Conservation (phyloP, 2,888 invertebrate species). For the Nomada fabriciana region DNA sequence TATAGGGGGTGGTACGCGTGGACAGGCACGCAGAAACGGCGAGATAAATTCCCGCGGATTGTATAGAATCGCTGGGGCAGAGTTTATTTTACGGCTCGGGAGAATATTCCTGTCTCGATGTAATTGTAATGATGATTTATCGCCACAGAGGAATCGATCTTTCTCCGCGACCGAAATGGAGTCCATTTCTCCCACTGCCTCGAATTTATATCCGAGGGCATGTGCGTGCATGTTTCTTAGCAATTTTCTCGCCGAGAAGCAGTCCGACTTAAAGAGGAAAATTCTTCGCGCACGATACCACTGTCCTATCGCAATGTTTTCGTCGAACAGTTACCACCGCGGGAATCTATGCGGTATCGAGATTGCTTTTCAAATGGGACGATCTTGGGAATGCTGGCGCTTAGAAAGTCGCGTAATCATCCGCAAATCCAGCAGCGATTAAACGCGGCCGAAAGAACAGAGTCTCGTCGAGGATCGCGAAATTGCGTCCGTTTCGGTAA, state of each 20-base stretch:
- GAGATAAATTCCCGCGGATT: conserved; percentile 52
- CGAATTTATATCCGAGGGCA: not conserved
- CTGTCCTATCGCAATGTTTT: not conserved
- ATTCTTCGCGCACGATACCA: not conserved
- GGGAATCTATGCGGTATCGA: not conserved
- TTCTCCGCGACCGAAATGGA: conserved; percentile 15
- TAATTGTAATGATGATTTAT: conserved; percentile 50
- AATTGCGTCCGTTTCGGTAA: conserved; percentile 64
- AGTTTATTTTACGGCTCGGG: conserved; percentile 55
- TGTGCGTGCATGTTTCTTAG: not conserved
- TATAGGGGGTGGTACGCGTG: not conserved
- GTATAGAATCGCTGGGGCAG: conserved; percentile 27
- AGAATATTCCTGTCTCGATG: conserved; percentile 41
- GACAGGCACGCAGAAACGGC: conserved; percentile 8
- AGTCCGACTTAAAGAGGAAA: not conserved
- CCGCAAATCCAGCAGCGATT: conserved; percentile 11
- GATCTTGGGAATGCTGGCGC: not conserved
- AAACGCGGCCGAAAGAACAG: not conserved
- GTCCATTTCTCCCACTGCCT: not conserved
- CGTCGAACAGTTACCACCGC: not conserved
- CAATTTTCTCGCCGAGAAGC: conserved; percentile 1
- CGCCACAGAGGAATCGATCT: conserved; percentile 24
- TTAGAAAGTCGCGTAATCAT: conserved; percentile 9
- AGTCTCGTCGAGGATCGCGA: conserved; percentile 2
- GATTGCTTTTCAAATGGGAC: not conserved